Conservation (phyloP, 2,888 invertebrate genomes). For the Patella caerulea region DNA sequence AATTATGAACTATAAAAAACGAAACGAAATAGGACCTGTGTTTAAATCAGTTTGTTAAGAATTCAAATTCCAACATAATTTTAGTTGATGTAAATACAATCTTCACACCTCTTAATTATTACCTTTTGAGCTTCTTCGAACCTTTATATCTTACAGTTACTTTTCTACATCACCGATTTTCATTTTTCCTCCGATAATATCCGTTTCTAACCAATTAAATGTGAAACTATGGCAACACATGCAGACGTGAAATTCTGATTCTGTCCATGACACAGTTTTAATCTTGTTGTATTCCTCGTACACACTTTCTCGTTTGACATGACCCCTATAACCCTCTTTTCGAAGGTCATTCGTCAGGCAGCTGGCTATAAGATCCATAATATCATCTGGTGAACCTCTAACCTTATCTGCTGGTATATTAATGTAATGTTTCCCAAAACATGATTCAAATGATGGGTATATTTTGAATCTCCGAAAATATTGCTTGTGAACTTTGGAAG, state of each 20-base stretch:
- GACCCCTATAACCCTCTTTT: constrained; percentile 42
- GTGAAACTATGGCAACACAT: constrained; percentile 47
- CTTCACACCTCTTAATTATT: too few relatives aligned
- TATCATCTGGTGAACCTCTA: constrained; percentile 42
- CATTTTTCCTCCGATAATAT: constrained; percentile 1
- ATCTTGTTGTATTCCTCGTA: constrained; percentile 41
- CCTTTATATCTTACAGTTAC: too few relatives aligned
- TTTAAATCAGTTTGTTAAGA: too few relatives aligned
- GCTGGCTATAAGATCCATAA: constrained; percentile 44
- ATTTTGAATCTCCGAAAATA: constrained; percentile 49
- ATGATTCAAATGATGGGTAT: constrained; percentile 45
- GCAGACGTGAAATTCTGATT: constrained; percentile 52
- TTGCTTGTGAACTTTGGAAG: constrained; percentile 53
- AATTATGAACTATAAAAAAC: too few relatives aligned
- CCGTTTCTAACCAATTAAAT: constrained; percentile 46
- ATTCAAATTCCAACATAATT: too few relatives aligned
- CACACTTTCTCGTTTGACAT: constrained; percentile 37
- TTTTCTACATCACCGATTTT: too few relatives aligned
- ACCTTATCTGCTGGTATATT: constrained; percentile 45
- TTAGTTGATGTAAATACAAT: too few relatives aligned
- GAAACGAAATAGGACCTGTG: too few relatives aligned
- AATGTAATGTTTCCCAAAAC: constrained; percentile 46
- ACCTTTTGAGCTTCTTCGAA: too few relatives aligned
- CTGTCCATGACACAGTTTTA: constrained; percentile 46
- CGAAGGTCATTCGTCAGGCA: constrained; percentile 45